Percentiles rank a stretch among this genome's conserved stretches.
These are phyloP conservation scores for Columba janthina DNA, from an alignment of 2,113 vertebrate species.

Conservation along the genomic window DNA sequence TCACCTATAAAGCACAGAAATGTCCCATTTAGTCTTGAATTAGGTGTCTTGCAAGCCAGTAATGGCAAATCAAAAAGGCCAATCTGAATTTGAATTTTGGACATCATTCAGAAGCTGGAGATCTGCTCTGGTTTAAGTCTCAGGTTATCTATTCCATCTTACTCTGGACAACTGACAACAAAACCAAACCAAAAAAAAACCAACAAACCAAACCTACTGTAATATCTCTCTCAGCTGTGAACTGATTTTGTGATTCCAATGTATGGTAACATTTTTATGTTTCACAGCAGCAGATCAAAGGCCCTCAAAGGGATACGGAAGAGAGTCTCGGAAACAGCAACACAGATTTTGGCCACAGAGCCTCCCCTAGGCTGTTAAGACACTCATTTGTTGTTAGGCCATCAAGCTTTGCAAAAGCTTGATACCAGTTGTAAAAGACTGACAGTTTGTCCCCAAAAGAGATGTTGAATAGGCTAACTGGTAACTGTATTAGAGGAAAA, in stretches of 20 bases:
- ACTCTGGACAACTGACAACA: background rate
- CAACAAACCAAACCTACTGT: background rate
- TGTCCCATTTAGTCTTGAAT: accelerated
- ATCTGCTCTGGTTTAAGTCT: background rate
- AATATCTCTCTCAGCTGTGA: background rate
- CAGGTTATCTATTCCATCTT: background rate
- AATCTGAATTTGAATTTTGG: background rate
- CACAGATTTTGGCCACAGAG: background rate
- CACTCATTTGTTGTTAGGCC: background rate
- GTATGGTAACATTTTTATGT: background rate
- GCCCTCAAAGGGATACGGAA: background rate
- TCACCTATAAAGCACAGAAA: background rate
- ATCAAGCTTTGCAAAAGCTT: background rate
- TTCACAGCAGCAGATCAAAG: background rate
- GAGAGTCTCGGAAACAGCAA: background rate
- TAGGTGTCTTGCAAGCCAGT: background rate
- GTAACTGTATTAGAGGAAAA: background rate
- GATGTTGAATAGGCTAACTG: background rate
- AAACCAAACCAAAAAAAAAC: background rate
- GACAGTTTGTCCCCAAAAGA: background rate
- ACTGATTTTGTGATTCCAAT: background rate
- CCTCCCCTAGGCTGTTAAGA: background rate
- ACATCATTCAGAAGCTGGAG: background rate
- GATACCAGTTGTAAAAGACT: too few relatives aligned
- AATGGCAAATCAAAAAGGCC: background rate